A percentile compares a stretch with the other conserved stretches of the same genome.
Evolutionary conservation across 1,140 invertebrate genomes (phyloP).

Genomic region (Halictus rubicundus): DNA sequence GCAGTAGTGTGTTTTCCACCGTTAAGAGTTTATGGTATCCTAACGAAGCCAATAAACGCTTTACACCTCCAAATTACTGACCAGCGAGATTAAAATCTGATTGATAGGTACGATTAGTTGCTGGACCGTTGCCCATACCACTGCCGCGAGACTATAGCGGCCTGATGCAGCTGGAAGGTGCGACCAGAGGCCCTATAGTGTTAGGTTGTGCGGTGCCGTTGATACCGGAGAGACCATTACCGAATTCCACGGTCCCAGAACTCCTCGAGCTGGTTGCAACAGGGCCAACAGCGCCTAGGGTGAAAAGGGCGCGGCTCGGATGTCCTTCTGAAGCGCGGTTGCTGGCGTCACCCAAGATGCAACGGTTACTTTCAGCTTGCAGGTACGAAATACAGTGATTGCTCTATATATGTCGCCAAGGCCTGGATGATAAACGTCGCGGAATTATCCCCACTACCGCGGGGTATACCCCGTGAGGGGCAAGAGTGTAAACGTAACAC

Average conservation of each 20-base stretch:
- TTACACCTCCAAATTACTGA: not conserved
- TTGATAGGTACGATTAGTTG: constrained; percentile 73
- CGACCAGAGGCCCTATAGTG: constrained; percentile 75
- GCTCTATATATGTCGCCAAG: too few relatives aligned
- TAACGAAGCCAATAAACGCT: not conserved
- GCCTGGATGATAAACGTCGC: too few relatives aligned
- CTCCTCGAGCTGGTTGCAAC: constrained; percentile 76
- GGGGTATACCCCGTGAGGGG: too few relatives aligned
- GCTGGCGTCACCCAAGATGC: constrained; percentile 78
- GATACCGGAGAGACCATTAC: constrained; percentile 74
- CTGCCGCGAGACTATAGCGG: constrained; percentile 76
- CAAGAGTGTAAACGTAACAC: too few relatives aligned
- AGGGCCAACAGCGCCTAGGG: constrained; percentile 74
- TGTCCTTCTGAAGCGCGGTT: constrained; percentile 76
- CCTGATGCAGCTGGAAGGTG: constrained; percentile 76
- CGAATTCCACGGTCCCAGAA: constrained; percentile 73
- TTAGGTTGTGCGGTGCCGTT: constrained; percentile 76
- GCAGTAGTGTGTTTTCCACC: too few relatives aligned
- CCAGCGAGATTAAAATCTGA: not conserved
- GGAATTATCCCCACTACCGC: too few relatives aligned
- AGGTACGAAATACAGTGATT: too few relatives aligned
- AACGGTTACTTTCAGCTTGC: constrained; percentile 77
- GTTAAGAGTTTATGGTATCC: not conserved
- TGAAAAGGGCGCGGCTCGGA: constrained; percentile 74
- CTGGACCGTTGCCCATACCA: constrained; percentile 76